A percentile compares a stretch with the other conserved stretches of the same genome.
Evolutionary conservation across 2,888 invertebrate genomes (phyloP).

Genomic region (Lutraria lutraria): DNA sequence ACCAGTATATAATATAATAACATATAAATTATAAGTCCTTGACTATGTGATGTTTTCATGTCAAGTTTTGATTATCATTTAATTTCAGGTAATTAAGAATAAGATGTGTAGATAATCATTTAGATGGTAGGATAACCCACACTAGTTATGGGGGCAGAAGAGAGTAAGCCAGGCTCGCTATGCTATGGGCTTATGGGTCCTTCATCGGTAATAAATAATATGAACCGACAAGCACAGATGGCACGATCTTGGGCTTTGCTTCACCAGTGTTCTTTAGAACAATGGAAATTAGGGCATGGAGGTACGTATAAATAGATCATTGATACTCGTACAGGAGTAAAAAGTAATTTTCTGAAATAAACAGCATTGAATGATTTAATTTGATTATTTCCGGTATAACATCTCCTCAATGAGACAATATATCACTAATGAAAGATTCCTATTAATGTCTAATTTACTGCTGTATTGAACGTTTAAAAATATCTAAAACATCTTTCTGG

Average conservation of each 20-base stretch:
- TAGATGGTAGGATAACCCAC: neutral
- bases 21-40: too few species aligned
- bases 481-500: too few species aligned
- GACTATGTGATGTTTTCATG: neutral
- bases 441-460: too few species aligned
- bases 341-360: too few species aligned
- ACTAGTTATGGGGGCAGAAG: conserved; percentile 84
- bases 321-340: too few species aligned
- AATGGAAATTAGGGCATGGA: conserved; percentile 86
- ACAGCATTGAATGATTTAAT: too few species aligned
- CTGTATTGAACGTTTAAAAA: too few species aligned
- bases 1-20: too few species aligned
- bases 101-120: neutral
- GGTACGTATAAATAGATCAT: conserved; percentile 69
- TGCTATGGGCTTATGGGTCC: conserved; percentile 82
- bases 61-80: neutral
- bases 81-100: conserved; percentile 4
- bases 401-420: too few species aligned
- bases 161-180: conserved; percentile 80
- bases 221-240: conserved; percentile 82
- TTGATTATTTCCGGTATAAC: too few species aligned
- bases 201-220: conserved; percentile 82
- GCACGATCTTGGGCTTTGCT: conserved; percentile 85
- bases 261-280: conserved; percentile 85
- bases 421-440: too few species aligned